Evolutionary conservation across 2,797 vertebrate genomes (phyloP), one percentile per base, ranked within the genome.

Genomic region (Hyperoplus immaculatus): DNA sequence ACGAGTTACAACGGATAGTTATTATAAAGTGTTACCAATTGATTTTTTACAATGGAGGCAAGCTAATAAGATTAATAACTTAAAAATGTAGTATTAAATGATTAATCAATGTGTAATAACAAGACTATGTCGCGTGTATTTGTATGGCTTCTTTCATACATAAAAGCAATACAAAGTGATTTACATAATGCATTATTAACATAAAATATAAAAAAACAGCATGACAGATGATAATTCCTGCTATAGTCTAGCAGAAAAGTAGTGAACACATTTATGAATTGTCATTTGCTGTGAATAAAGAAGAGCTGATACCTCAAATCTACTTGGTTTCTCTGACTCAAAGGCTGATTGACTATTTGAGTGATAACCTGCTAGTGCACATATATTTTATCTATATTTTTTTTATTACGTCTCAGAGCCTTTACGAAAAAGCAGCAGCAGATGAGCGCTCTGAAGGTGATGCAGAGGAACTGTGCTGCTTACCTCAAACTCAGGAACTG

Each of bases 401-500:
- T 54, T 79, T 68, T 59, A n/a, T 75, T 29, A 8, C 36, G 16
- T 71, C 51, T 73, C 87, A 98, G 97, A 86, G 96, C 96, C 7
- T 98, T 96, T 82, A 69, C 92, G 80, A 96, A 96, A 88, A 96
- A 96, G 83, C 97, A 97, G 92, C 97, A 98, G 92, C 97, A 98
- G 93, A 94, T 97, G 88, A 97, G 97, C 0, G 97, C 97, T 1
- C 83, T 97, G 55, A 92, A 96, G 51, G 97, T 98, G 72, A 97
- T 98, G 95, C 97, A 98, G 92, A 94, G 97, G 72, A 98, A 98
- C 93, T 98, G 97, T 9, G 96, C 96, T 0, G 97, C 97, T 56
- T 98, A 98, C 91, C 97, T 98, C 79, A 98, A 97, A 83, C 95
- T 98, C 73, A 93, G 97, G 58, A 96, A 98, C 94, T 98, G 97